These are phyloP conservation scores for Tinea trinotella DNA, from an alignment of 2,888 invertebrate genomes.

Conservation along the genomic window DNA sequence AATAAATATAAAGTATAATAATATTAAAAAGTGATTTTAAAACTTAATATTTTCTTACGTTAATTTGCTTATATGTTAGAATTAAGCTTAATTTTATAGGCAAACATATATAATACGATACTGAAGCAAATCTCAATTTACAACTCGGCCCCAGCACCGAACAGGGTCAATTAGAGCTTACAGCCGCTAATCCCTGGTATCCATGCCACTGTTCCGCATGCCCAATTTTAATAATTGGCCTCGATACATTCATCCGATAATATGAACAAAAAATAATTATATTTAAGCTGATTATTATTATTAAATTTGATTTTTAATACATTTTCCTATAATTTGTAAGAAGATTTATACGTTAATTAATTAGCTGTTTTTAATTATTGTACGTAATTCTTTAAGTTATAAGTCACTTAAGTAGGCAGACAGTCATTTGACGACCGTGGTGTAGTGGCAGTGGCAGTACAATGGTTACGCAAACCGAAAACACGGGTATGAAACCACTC, in stretches of 20 bases:
- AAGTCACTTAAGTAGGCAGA: too few species aligned
- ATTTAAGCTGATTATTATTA: neutral
- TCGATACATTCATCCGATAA: neutral
- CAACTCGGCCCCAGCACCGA: slow-evolving; percentile 51
- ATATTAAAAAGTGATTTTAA: too few species aligned
- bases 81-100: too few species aligned
- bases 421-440: too few species aligned
- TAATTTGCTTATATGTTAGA: too few species aligned
- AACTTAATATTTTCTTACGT: too few species aligned
- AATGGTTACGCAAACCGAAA: too few species aligned
- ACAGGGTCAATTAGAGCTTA: slow-evolving; percentile 67
- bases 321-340: neutral
- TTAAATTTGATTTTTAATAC: too few species aligned
- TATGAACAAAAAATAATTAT: neutral
- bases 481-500: too few species aligned
- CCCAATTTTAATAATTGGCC: slow-evolving; percentile 13
- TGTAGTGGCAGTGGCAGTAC: too few species aligned
- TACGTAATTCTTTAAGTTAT: too few species aligned
- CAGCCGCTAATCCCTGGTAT: slow-evolving; percentile 45
- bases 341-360: neutral
- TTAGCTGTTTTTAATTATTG: neutral
- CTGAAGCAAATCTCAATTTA: slow-evolving; percentile 58
- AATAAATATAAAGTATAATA: too few species aligned
- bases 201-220: slow-evolving; percentile 28
- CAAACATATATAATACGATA: slow-evolving; percentile 28